A percentile compares a stretch with the other conserved stretches of the same genome.
phyloP scores from a whole-genome alignment of 2,888 invertebrate species.

The Marasmarcha lunaedactyla region DNA sequence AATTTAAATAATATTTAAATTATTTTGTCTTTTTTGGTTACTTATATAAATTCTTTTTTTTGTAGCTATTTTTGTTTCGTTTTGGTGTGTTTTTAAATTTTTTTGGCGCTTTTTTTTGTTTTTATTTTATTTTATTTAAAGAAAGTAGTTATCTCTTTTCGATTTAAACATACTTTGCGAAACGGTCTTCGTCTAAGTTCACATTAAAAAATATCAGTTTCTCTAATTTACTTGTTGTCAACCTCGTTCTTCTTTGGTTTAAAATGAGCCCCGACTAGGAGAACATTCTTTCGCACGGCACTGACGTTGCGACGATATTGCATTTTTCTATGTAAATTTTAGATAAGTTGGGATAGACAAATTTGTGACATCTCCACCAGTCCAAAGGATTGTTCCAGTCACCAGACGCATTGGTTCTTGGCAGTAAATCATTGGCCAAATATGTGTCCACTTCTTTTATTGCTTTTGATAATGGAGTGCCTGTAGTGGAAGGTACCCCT shows the following conservation, averaged over 20 bases:
- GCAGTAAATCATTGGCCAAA: background rate
- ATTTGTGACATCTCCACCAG: conserved; percentile 15
- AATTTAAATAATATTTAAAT: too few species aligned
- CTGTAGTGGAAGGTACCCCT: background rate
- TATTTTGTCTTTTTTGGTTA: too few species aligned
- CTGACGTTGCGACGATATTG: conserved; percentile 16
- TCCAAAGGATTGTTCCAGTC: conserved; percentile 15
- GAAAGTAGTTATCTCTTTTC: background rate
- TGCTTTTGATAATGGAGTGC: background rate
- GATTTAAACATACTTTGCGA: too few species aligned
- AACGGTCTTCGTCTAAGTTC: conserved; percentile 8
- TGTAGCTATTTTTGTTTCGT: too few species aligned
- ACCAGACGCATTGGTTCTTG: background rate
- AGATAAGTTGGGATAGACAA: conserved; percentile 11
- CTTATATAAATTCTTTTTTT: too few species aligned
- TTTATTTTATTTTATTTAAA: conserved; percentile 1
- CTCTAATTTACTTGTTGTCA: conserved; percentile 9
- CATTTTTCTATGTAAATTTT: conserved; percentile 10
- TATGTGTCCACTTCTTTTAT: background rate
- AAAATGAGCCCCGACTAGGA: conserved; percentile 14
- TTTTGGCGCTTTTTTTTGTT: too few species aligned
- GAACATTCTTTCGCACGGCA: conserved; percentile 18
- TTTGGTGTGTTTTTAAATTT: too few species aligned
- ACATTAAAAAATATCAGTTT: conserved; percentile 12
- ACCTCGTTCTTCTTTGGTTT: conserved; percentile 11